Evolutionary conservation across 2,888 invertebrate species (phyloP), one percentile per base, ranked within the genome.

Genomic region (Monoplex corrugatus): DNA sequence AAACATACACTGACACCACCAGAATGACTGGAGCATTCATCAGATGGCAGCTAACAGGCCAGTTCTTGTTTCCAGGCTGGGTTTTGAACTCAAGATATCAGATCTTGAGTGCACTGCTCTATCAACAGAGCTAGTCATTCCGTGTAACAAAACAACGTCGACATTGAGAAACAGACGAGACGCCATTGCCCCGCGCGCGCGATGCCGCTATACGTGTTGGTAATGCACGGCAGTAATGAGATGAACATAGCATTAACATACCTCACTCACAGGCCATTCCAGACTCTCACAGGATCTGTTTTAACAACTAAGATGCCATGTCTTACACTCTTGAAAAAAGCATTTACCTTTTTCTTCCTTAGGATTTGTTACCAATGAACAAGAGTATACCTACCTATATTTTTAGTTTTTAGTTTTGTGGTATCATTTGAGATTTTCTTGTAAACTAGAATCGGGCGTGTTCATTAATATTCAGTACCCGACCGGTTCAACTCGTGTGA

Each of bases 171-270:
- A 10, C 57, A 57, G 35, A 75, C 75, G 38, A 38, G 75, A 38
- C 75, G 75, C 38, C 38, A 75, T 38, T 75, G 75, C 38, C 75
- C 38, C 75, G 75, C 75, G 75, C 75, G 75, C 38, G 75, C 75
- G 38, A 38, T 32, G 35, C 38, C 13, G 75, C 75, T 38, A 38
- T 16, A 38, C 75, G 38, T 75, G 75, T 38, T 75, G 35, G 75
- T 38, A 38, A 75, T 75, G 75, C 38, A 72, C 35, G 38, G 38
- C 75, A 38, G 38, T 75, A 75, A 75, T 75, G 35, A 75, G 75
- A 75, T 75, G 75, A 75, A 19, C 75, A 75, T 75, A 75, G 3
- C 75, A 75, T 75, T 75, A 75, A 75, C 75, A 75, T 75, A 75
- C 75, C 75, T 19, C 75, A 40, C 38, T 75, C 75, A 38, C 38